phyloP scores from a whole-genome alignment of 2,888 invertebrate genomes.

The Morpho helenor region DNA sequence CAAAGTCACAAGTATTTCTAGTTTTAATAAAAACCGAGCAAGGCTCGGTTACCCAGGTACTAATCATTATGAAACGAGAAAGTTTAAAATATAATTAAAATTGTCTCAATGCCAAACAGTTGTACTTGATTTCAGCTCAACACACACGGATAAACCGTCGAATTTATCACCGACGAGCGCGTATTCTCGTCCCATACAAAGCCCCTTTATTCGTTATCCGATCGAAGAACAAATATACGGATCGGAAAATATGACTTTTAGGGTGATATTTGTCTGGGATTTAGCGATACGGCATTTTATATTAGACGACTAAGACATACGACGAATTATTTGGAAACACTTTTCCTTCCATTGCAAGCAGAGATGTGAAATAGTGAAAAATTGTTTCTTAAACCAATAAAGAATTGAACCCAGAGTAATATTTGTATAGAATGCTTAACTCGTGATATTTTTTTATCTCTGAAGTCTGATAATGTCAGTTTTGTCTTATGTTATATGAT shows the following conservation, averaged over 20 bases:
- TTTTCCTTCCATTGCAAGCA: background rate
- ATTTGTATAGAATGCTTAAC: no score
- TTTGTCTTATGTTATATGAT: no score
- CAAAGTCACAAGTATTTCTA: background rate
- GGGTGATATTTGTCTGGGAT: slow-evolving; percentile 18
- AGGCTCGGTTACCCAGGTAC: no score
- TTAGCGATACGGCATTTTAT: slow-evolving; percentile 9
- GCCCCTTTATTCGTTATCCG: slow-evolving; percentile 29
- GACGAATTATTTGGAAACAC: slow-evolving; percentile 2
- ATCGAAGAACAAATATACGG: slow-evolving; percentile 27
- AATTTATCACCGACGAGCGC: slow-evolving; percentile 25
- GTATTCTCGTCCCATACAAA: slow-evolving; percentile 26
- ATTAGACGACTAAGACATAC: slow-evolving; percentile 1
- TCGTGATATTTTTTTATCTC: no score
- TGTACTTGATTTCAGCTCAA: slow-evolving; percentile 21
- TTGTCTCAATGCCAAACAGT: slow-evolving; percentile 6
- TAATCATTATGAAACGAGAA: background rate
- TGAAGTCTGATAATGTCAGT: no score
- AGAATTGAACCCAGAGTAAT: no score
- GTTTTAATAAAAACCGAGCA: no score
- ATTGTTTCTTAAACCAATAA: no score
- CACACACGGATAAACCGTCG: slow-evolving; percentile 23
- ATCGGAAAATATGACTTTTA: slow-evolving; percentile 27
- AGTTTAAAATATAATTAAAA: slow-evolving; percentile 16
- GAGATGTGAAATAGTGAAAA: background rate